Evolutionary conservation across 2,888 invertebrate species (phyloP).

Genomic region (Xylophagus ater): DNA sequence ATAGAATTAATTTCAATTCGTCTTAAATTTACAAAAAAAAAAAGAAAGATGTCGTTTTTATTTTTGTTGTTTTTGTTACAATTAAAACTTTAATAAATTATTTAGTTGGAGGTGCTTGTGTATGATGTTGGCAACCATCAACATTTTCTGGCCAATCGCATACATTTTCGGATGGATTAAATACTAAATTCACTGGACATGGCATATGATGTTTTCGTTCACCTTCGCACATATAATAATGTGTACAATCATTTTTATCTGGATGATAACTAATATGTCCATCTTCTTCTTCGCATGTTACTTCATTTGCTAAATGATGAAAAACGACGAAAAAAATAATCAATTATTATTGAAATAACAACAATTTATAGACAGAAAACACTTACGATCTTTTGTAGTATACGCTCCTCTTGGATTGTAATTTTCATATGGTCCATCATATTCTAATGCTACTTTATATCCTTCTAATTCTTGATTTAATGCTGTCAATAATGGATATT

Average conservation of each 20-base stretch:
- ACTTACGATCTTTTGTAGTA: conserved; percentile 83
- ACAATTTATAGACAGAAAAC: neutral
- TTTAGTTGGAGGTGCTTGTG: conserved; percentile 49
- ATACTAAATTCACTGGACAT: conserved; percentile 83
- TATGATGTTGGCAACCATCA: conserved; percentile 67
- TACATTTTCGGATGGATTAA: conserved; percentile 85
- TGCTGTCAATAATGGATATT: conserved; percentile 78
- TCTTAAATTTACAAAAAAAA: conserved; percentile 3
- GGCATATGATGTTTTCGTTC: conserved; percentile 94
- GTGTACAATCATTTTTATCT: conserved; percentile 83
- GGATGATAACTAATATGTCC: conserved; percentile 91
- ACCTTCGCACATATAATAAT: conserved; percentile 94
- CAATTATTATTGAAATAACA: no score
- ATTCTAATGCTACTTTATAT: conserved; percentile 72
- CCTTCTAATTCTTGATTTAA: conserved; percentile 75
- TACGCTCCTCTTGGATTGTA: conserved; percentile 58
- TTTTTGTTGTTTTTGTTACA: neutral
- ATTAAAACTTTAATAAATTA: conserved; percentile 8
- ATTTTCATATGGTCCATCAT: conserved; percentile 77
- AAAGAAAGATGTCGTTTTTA: neutral
- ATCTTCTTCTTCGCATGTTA: conserved; percentile 83
- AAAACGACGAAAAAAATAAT: neutral
- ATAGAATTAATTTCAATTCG: no score
- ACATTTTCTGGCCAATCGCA: conserved; percentile 96
- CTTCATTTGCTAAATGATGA: conserved; percentile 61